A percentile compares a stretch with the other conserved stretches of the same genome.
These are phyloP conservation scores for Ctena decussata DNA, from an alignment of 2,888 invertebrate species.

Conservation along the genomic window DNA sequence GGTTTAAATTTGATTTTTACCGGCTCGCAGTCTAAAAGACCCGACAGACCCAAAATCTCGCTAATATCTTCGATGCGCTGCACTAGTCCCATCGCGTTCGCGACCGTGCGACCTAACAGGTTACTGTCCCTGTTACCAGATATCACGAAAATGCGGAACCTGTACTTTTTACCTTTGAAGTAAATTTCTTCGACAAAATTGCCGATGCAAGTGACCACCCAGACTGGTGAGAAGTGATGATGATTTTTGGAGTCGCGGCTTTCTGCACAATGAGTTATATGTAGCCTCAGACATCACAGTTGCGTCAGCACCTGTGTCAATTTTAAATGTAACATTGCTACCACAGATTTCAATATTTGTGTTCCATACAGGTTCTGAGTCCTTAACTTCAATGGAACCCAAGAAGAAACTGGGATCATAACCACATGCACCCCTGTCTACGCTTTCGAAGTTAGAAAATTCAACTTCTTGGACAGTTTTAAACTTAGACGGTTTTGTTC, in stretches of 20 bases:
- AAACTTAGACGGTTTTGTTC: background rate
- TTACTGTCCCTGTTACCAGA: background rate
- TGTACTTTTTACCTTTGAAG: background rate
- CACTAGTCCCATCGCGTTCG: background rate
- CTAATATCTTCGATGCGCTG: constrained; percentile 4
- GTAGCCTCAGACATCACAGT: background rate
- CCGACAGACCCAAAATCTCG: constrained; percentile 3
- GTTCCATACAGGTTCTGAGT: constrained; percentile 1
- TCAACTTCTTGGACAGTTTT: background rate
- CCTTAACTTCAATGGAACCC: background rate
- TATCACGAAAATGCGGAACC: constrained; percentile 7
- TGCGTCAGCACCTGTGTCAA: constrained; percentile 36
- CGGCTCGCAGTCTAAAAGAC: constrained; percentile 19
- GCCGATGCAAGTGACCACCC: constrained; percentile 7
- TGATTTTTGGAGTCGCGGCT: background rate
- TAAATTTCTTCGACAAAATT: background rate
- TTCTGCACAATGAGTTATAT: background rate
- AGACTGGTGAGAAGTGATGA: background rate
- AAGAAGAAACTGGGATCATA: background rate
- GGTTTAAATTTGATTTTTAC: constrained; percentile 12
- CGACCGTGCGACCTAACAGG: constrained; percentile 6
- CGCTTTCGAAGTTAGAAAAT: background rate
- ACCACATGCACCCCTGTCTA: background rate
- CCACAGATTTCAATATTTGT: constrained; percentile 16
- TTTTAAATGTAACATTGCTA: constrained; percentile 26